Percentiles rank a stretch among this genome's conserved stretches.
These are phyloP conservation scores for Sphaerophoria taeniata DNA, from an alignment of 2,888 invertebrate genomes.

Conservation along the genomic window DNA sequence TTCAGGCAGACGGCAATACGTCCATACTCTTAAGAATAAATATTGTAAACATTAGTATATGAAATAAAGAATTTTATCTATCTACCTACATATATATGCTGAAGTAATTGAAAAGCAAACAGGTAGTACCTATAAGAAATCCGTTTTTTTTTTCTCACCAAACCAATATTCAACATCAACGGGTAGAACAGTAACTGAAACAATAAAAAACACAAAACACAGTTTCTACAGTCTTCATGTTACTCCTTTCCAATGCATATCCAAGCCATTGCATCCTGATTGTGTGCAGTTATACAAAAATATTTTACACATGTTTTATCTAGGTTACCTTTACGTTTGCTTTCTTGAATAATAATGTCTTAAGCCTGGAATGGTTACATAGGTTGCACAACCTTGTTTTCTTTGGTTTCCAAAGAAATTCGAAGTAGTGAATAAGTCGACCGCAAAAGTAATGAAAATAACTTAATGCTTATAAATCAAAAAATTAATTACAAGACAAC, in stretches of 20 bases:
- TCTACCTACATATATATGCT: too few species aligned
- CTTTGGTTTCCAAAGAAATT: neutral
- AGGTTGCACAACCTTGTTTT: neutral
- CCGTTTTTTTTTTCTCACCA: slow-evolving; percentile 29
- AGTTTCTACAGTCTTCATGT: slow-evolving; percentile 21
- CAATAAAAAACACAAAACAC: slow-evolving; percentile 17
- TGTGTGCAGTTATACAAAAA: slow-evolving; percentile 50
- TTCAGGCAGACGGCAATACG: too few species aligned
- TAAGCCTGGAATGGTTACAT: slow-evolving; percentile 5
- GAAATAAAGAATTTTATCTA: too few species aligned
- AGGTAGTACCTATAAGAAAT: slow-evolving; percentile 27
- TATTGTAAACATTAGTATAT: too few species aligned
- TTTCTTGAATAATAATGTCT: slow-evolving; percentile 64
- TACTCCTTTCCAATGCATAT: slow-evolving; percentile 22
- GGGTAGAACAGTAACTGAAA: slow-evolving; percentile 1
- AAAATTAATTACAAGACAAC: too few species aligned
- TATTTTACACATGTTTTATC: slow-evolving; percentile 58
- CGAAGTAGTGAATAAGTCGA: too few species aligned
- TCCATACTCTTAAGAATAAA: too few species aligned
- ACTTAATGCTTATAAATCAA: too few species aligned
- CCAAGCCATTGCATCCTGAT: slow-evolving; percentile 55
- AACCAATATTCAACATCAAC: slow-evolving; percentile 32
- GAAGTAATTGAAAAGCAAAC: too few species aligned
- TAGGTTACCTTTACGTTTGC: slow-evolving; percentile 53
- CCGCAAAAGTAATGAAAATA: too few species aligned